A percentile compares a stretch with the other conserved stretches of the same genome.
These are phyloP conservation scores for Drosophila tripunctata DNA, from an alignment of 2,888 invertebrate genomes.

Conservation along the genomic window DNA sequence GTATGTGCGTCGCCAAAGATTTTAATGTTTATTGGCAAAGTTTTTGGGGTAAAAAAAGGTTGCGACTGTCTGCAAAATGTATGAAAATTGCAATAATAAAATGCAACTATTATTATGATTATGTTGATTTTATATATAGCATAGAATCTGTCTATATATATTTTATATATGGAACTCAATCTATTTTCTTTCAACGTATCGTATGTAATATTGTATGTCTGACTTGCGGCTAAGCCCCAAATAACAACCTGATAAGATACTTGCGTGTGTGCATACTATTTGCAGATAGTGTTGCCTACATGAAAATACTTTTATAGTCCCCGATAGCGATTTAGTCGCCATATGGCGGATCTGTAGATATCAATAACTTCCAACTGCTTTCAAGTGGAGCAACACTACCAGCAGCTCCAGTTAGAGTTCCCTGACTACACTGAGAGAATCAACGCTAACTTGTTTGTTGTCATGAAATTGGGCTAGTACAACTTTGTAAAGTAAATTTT, in stretches of 20 bases:
- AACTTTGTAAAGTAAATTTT: no score
- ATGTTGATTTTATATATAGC: slow-evolving; percentile 10
- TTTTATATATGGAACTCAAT: background rate
- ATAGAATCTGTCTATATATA: background rate
- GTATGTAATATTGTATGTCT: background rate
- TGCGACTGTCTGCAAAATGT: slow-evolving; percentile 2
- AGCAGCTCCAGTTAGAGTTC: slow-evolving; percentile 7
- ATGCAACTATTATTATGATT: slow-evolving; percentile 58
- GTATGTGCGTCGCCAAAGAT: slow-evolving; percentile 57
- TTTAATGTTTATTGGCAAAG: slow-evolving; percentile 81
- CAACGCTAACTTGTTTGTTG: background rate
- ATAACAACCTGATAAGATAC: slow-evolving; percentile 39
- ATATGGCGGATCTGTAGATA: slow-evolving; percentile 67
- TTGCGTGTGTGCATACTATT: slow-evolving; percentile 15
- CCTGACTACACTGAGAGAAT: slow-evolving; percentile 27
- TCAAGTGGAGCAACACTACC: slow-evolving; percentile 51
- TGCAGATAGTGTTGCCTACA: slow-evolving; percentile 46
- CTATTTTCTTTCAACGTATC: background rate
- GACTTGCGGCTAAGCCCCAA: slow-evolving; percentile 23
- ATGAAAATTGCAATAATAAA: slow-evolving; percentile 49
- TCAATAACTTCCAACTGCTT: slow-evolving; percentile 46
- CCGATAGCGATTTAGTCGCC: slow-evolving; percentile 59
- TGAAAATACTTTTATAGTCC: slow-evolving; percentile 70
- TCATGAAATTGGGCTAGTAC: no score
- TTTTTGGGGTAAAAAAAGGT: slow-evolving; percentile 68